phyloP scores from a whole-genome alignment of 2,888 invertebrate genomes.

The Epinotia ramella region DNA sequence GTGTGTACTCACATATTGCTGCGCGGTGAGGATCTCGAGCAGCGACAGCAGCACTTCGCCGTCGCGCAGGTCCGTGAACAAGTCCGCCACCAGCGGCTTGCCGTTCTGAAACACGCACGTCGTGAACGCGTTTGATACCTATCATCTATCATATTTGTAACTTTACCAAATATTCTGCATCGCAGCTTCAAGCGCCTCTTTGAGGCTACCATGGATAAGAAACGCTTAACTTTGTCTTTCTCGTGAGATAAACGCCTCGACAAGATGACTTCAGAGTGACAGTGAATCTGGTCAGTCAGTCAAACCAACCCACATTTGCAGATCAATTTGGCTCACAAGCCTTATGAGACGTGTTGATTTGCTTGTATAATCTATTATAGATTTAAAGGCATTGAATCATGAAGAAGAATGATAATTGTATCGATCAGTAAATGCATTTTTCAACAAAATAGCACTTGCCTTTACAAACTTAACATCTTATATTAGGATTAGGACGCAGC shows the following conservation, averaged over 20 bases:
- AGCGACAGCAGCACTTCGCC: conserved; percentile 93
- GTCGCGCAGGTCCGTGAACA: conserved; percentile 93
- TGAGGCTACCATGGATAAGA: too few relatives aligned
- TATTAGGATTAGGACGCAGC: too few relatives aligned
- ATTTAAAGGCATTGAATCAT: too few relatives aligned
- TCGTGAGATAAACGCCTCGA: too few relatives aligned
- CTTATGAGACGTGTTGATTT: too few relatives aligned
- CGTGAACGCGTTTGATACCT: background rate
- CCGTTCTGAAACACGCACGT: conserved; percentile 75
- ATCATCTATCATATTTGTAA: too few relatives aligned
- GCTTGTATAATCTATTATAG: too few relatives aligned
- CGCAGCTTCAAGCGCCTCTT: too few relatives aligned
- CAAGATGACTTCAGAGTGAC: background rate
- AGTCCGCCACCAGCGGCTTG: conserved; percentile 90
- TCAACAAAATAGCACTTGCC: background rate
- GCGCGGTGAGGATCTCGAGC: conserved; percentile 93
- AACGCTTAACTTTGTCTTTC: too few relatives aligned
- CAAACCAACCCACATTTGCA: background rate
- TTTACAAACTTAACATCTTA: background rate
- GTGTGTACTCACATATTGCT: conserved; percentile 88
- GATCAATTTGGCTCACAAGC: background rate
- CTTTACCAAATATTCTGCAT: too few relatives aligned
- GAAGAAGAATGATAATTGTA: too few relatives aligned
- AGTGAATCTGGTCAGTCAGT: background rate
- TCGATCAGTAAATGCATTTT: too few relatives aligned